A percentile compares a stretch with the other conserved stretches of the same genome.
Evolutionary conservation across 2,888 invertebrate genomes (phyloP).

Genomic region (Galerucella calmariensis): DNA sequence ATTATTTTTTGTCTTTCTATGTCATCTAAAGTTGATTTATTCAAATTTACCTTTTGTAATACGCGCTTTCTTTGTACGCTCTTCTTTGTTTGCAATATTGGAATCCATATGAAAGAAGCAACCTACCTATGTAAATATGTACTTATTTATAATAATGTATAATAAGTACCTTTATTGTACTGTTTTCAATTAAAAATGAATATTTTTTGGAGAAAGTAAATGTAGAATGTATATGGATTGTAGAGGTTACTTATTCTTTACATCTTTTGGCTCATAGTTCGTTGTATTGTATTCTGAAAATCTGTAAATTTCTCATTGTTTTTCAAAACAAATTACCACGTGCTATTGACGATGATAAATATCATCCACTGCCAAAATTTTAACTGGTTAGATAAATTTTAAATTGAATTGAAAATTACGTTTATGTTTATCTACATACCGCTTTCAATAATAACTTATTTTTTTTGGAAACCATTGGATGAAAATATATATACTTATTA

Average conservation of each 20-base stretch:
- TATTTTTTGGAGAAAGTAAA: not conserved
- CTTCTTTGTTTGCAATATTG: too few species aligned
- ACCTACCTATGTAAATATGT: too few species aligned
- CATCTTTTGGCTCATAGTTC: not conserved
- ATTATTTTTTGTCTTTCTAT: too few species aligned
- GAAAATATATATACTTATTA: not conserved
- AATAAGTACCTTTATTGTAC: too few species aligned
- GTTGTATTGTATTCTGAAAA: not conserved
- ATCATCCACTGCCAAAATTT: not conserved
- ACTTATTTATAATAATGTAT: too few species aligned
- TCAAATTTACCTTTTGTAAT: too few species aligned
- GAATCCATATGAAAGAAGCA: too few species aligned
- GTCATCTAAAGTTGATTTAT: too few species aligned
- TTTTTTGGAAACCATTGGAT: not conserved
- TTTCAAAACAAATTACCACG: slow-evolving; percentile 9
- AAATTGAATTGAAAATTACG: slow-evolving; percentile 1
- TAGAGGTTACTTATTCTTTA: not conserved
- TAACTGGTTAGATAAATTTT: not conserved
- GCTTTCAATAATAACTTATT: not conserved
- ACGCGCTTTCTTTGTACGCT: too few species aligned
- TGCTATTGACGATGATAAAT: slow-evolving; percentile 5
- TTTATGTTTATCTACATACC: not conserved
- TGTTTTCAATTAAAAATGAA: not conserved
- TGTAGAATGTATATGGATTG: not conserved
- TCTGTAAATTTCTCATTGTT: not conserved